Conservation (phyloP, 1,140 invertebrate genomes). For the Cataglyphis hispanica region DNA sequence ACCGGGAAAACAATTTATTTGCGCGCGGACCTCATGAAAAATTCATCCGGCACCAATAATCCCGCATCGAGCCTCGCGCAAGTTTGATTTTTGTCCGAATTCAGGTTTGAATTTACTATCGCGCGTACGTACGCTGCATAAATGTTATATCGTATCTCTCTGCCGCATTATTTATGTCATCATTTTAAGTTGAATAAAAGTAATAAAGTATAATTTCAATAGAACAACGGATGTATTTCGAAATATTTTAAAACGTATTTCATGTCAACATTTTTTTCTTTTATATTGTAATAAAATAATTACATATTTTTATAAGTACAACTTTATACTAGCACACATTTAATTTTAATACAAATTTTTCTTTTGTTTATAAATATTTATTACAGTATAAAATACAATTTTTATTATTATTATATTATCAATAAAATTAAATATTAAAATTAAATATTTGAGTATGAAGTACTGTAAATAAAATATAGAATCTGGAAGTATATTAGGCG, state of each 20-base stretch:
- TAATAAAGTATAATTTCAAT: not conserved
- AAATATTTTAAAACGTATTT: constrained; percentile 24
- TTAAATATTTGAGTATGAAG: not conserved
- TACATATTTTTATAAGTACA: not conserved
- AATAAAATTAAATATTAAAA: not conserved
- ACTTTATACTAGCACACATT: not conserved
- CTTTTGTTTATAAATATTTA: not conserved
- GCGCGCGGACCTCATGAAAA: constrained; percentile 50
- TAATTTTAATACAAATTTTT: not conserved
- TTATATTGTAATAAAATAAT: not conserved
- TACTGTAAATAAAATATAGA: not conserved
- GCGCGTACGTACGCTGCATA: constrained; percentile 53
- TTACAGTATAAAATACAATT: not conserved
- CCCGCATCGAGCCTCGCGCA: constrained; percentile 47
- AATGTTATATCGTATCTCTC: constrained; percentile 39
- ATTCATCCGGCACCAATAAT: constrained; percentile 61
- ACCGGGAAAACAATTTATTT: constrained; percentile 66
- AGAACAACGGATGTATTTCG: not conserved
- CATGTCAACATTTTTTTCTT: too few species aligned
- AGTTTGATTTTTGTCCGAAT: constrained; percentile 57
- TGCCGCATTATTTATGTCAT: constrained; percentile 37
- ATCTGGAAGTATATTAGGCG: not conserved
- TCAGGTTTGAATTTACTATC: constrained; percentile 60
- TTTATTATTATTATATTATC: not conserved
- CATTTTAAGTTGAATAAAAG: constrained; percentile 34